Conservation (phyloP, 2,113 vertebrate species). For the Gnathonemus longibarbis region DNA sequence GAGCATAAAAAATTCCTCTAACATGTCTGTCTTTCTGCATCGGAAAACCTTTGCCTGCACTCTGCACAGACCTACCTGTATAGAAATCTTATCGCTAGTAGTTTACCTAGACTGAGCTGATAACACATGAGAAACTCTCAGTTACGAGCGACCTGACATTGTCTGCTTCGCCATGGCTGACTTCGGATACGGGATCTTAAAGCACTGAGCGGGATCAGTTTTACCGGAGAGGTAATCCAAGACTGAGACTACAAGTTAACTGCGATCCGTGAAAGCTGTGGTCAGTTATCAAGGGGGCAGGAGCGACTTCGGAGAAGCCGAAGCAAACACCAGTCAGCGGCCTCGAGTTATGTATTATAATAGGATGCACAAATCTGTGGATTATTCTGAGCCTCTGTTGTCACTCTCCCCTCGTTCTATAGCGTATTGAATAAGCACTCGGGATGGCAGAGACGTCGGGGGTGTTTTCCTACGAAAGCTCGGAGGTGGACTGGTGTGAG, state of each 20-base stretch:
- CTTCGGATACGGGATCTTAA: not conserved
- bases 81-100: not conserved
- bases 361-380: not conserved
- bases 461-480: constrained; percentile 80
- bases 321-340: not conserved
- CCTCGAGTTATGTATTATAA: not conserved
- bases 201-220: not conserved
- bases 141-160: not conserved
- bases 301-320: not conserved
- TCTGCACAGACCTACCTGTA: not conserved
- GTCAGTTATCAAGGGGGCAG: not conserved
- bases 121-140: not conserved
- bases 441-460: constrained; percentile 57
- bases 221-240: not conserved
- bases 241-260: not conserved
- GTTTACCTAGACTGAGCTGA: not conserved
- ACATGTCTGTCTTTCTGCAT: not conserved
- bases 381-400: not conserved
- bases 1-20: not conserved
- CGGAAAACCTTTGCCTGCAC: not conserved
- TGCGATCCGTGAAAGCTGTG: not conserved
- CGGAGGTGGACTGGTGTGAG: constrained; percentile 95
- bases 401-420: not conserved
- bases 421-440: constrained; percentile 29
- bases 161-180: not conserved